Percentiles rank a stretch among this genome's conserved stretches.
Conservation (phyloP, 92 coral and sea anemone genomes). For the Bergia sp. region DNA sequence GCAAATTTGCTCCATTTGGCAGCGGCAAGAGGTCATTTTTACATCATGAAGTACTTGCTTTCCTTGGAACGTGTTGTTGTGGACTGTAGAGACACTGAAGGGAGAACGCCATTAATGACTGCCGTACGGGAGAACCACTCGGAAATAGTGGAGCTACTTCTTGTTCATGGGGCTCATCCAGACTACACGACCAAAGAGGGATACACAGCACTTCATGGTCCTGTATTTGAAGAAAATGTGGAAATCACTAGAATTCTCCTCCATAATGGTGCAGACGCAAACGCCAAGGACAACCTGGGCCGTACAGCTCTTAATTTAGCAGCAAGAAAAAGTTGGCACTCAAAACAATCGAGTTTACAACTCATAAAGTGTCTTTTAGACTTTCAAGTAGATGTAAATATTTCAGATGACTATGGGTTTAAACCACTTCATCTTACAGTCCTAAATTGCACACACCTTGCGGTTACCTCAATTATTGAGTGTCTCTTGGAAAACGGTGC, state of each 20-base stretch:
- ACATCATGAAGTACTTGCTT: constrained; percentile 24
- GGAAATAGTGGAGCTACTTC: constrained; percentile 9
- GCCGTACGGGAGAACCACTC: background rate
- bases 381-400: background rate
- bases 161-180: background rate
- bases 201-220: constrained; percentile 42
- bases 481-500: constrained; percentile 34
- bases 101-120: constrained; percentile 52
- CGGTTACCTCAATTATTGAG: background rate
- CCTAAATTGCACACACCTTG: background rate
- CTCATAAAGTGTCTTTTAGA: background rate
- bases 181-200: background rate
- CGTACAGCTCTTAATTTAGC: constrained; percentile 7
- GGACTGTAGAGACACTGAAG: constrained; percentile 39
- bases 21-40: constrained; percentile 6
- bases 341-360: background rate
- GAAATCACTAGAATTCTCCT: background rate
- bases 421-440: constrained; percentile 20
- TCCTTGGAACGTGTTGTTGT: background rate
- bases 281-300: background rate
- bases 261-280: background rate
- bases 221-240: constrained; percentile 40
- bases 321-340: background rate
- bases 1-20: constrained; percentile 40
- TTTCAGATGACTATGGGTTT: background rate